Evolutionary conservation across 2,888 invertebrate species (phyloP).

Genomic region (Cephus sareptanus): DNA sequence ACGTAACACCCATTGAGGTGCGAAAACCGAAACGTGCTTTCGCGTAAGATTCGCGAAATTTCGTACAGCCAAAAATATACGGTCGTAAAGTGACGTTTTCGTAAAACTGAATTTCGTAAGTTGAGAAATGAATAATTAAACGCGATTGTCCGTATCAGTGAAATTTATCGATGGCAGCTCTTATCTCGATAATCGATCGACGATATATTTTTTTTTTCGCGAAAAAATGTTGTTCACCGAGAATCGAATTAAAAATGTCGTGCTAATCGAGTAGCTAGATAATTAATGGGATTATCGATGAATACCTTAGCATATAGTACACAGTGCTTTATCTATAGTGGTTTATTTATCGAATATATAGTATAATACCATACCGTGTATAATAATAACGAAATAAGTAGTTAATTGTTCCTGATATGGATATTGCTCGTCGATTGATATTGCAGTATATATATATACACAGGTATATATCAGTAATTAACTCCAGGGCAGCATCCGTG

Average conservation of each 20-base stretch:
- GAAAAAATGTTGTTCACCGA: neutral
- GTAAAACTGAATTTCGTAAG: no score
- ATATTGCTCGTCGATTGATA: neutral
- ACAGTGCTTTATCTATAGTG: neutral
- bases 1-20: constrained; percentile 5
- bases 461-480: neutral
- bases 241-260: neutral
- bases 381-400: neutral
- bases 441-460: neutral
- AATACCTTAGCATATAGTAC: neutral
- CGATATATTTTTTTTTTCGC: no score
- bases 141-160: neutral
- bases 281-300: neutral
- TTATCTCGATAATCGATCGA: neutral
- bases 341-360: neutral
- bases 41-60: constrained; percentile 38
- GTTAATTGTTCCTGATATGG: neutral
- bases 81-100: neutral
- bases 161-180: neutral
- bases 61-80: neutral
- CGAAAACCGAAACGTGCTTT: constrained; percentile 27
- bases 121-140: neutral
- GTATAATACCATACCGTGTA: neutral
- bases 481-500: constrained; percentile 24
- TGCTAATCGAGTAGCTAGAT: neutral